A percentile compares a stretch with the other conserved stretches of the same genome.
Evolutionary conservation across 1,140 invertebrate species (phyloP).

Genomic region (Ptiloglossa arizonensis): DNA sequence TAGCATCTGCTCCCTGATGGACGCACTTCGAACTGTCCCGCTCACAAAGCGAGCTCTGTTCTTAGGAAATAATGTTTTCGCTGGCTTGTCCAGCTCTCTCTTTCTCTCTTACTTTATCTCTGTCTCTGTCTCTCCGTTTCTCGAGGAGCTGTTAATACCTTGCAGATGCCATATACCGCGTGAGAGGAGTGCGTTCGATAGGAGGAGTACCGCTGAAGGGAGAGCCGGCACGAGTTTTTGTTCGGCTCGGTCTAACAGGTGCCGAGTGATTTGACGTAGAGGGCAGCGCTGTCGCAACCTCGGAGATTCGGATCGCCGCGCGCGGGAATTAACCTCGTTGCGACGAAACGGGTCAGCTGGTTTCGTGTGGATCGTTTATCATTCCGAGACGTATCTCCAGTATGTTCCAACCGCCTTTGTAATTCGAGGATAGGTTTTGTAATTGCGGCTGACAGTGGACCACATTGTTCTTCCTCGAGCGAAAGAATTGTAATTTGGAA

Average conservation of each 20-base stretch:
- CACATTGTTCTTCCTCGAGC: too few species aligned
- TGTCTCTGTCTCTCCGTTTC: neutral
- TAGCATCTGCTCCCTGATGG: slow-evolving; percentile 69
- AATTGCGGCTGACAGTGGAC: too few species aligned
- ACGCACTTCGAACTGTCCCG: slow-evolving; percentile 62
- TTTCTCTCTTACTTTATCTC: too few species aligned
- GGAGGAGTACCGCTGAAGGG: neutral
- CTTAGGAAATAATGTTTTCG: slow-evolving; percentile 66
- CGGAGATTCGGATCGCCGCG: neutral
- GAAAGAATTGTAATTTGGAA: too few species aligned
- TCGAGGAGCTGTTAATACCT: slow-evolving; percentile 36
- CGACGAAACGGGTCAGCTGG: neutral
- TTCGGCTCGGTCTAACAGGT: slow-evolving; percentile 26
- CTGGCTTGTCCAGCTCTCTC: neutral
- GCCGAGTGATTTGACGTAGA: slow-evolving; percentile 23
- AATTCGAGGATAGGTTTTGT: too few species aligned
- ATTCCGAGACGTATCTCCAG: too few species aligned
- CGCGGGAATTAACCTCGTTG: neutral
- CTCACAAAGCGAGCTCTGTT: slow-evolving; percentile 60
- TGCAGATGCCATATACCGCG: slow-evolving; percentile 25
- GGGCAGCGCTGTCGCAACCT: neutral
- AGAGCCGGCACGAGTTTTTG: slow-evolving; percentile 6
- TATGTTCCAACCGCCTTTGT: too few species aligned
- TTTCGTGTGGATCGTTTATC: neutral
- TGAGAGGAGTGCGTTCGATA: neutral